A percentile compares a stretch with the other conserved stretches of the same genome.
These are phyloP conservation scores for Acanthosepion pharaonis DNA, from an alignment of 2,888 invertebrate genomes.

Conservation along the genomic window DNA sequence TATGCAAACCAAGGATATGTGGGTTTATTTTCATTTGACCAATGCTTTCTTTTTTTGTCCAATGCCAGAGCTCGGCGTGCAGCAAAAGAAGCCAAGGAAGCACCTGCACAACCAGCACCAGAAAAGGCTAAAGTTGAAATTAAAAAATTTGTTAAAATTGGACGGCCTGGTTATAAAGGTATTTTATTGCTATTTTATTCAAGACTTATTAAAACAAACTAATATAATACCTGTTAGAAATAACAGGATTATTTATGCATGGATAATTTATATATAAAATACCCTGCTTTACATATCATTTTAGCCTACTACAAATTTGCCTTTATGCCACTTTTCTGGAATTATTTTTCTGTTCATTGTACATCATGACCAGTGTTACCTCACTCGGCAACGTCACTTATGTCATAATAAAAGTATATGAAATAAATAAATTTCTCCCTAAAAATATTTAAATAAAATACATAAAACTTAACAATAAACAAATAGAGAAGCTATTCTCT, in stretches of 20 bases:
- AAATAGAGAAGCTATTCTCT: no score
- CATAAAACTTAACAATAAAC: no score
- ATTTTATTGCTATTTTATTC: constrained; percentile 40
- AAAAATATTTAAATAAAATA: no score
- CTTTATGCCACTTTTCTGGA: no score
- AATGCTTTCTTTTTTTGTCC: background rate
- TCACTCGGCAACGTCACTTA: no score
- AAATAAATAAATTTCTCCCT: no score
- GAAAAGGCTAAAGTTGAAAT: constrained; percentile 97
- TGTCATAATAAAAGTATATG: no score
- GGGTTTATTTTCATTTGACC: background rate
- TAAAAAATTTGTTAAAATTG: constrained; percentile 99
- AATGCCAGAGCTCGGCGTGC: constrained; percentile 86
- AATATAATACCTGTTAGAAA: background rate
- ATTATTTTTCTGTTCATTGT: no score
- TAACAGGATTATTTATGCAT: no score
- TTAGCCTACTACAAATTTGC: no score
- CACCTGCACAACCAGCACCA: constrained; percentile 93
- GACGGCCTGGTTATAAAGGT: constrained; percentile 94
- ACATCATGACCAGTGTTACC: background rate
- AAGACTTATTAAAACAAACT: background rate
- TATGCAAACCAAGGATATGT: background rate
- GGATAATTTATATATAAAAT: no score
- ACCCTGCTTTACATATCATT: no score
- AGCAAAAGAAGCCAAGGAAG: constrained; percentile 98